Conservation (phyloP, 2,888 invertebrate genomes). For the Cephus rjabovi region DNA sequence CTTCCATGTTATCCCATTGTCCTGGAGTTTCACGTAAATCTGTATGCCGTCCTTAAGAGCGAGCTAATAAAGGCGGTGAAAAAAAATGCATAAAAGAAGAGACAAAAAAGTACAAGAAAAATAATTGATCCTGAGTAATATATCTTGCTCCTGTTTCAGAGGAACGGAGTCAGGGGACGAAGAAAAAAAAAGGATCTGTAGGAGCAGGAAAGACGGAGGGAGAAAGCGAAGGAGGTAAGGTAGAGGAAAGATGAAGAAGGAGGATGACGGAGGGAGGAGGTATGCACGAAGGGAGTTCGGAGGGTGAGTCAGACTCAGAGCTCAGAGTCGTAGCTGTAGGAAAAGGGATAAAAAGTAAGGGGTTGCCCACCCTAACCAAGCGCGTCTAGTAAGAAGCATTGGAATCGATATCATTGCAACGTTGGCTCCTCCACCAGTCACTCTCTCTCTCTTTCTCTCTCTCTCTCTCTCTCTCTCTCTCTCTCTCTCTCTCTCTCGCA, state of each 20-base stretch:
- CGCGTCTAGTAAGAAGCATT: conserved; percentile 65
- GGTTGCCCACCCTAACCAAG: conserved; percentile 63
- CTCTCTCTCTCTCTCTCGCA: conserved; percentile 27
- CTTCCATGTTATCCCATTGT: neutral
- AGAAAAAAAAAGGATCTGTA: conserved; percentile 12
- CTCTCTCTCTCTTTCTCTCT: conserved; percentile 32
- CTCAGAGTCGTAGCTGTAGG: conserved; percentile 38
- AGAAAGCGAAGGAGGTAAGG: conserved; percentile 18
- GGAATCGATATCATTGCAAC: conserved; percentile 67
- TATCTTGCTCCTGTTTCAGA: neutral
- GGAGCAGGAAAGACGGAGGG: conserved; percentile 23
- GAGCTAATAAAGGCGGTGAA: neutral
- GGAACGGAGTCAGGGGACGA: conserved; percentile 9
- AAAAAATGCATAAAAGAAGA: conserved; percentile 4
- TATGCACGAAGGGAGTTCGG: conserved; percentile 39
- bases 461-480: conserved; percentile 9
- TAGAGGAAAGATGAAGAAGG: conserved; percentile 16
- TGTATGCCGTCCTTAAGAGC: neutral
- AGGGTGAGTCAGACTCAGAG: neutral
- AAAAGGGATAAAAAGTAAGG: conserved; percentile 65
- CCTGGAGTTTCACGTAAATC: neutral
- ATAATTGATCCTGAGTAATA: neutral
- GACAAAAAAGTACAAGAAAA: conserved; percentile 14
- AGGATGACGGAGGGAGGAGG: conserved; percentile 29
- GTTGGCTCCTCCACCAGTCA: conserved; percentile 40